A percentile compares a stretch with the other conserved stretches of the same genome.
These are phyloP conservation scores for Diachasma alloeum DNA, from an alignment of 1,140 invertebrate genomes.

Conservation along the genomic window DNA sequence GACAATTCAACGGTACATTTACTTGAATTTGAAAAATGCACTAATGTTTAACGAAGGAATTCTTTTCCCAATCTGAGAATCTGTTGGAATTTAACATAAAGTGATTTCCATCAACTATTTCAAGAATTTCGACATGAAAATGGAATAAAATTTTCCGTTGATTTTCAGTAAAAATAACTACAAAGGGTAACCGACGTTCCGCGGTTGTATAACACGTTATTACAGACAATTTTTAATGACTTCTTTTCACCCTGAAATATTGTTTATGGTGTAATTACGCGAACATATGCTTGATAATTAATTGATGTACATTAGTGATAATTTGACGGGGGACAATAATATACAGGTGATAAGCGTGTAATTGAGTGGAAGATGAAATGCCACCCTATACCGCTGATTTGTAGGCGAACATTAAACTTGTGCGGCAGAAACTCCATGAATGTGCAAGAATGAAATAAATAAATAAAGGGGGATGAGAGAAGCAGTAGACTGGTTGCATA, in stretches of 20 bases:
- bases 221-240: neutral
- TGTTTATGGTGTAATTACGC: neutral
- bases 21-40: too few species aligned
- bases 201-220: neutral
- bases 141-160: too few species aligned
- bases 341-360: conserved; percentile 21
- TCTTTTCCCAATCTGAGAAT: too few species aligned
- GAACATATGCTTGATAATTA: conserved; percentile 10
- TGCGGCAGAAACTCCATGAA: neutral
- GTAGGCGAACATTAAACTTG: conserved; percentile 13
- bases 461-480: neutral
- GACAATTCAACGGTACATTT: too few species aligned
- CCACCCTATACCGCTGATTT: neutral
- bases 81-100: too few species aligned
- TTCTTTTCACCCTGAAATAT: neutral
- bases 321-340: conserved; percentile 24
- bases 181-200: neutral
- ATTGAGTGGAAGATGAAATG: conserved; percentile 27
- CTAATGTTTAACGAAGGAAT: too few species aligned
- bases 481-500: neutral
- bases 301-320: conserved; percentile 18
- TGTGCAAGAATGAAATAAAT: conserved; percentile 6
- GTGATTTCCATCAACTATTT: too few species aligned
- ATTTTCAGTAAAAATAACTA: too few species aligned
- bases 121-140: too few species aligned